These are phyloP conservation scores for Kryphioiulus occultus DNA, from an alignment of 2,888 invertebrate genomes.

Conservation along the genomic window DNA sequence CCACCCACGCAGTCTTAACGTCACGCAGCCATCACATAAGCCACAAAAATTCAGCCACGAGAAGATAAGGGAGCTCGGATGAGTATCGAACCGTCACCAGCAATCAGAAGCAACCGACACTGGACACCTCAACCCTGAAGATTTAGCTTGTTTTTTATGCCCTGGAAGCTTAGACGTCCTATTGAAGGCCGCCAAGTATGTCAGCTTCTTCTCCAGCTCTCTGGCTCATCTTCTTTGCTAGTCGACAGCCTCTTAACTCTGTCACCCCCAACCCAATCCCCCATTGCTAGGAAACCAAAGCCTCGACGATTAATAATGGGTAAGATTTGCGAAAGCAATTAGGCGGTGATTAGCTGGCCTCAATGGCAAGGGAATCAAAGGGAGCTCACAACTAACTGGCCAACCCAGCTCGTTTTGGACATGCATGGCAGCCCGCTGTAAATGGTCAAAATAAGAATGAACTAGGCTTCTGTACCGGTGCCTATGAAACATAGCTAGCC, in stretches of 20 bases:
- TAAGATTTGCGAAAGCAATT: neutral
- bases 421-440: neutral
- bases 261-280: neutral
- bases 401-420: neutral
- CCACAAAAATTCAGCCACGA: neutral
- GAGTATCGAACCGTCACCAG: neutral
- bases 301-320: neutral
- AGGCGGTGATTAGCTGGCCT: neutral
- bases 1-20: neutral
- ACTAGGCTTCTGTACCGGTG: neutral
- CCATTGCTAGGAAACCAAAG: neutral
- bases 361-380: neutral
- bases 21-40: neutral
- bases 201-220: neutral
- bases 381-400: neutral
- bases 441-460: neutral
- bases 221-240: neutral
- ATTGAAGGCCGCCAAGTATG: neutral
- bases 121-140: neutral
- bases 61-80: neutral
- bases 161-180: neutral
- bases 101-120: neutral
- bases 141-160: neutral
- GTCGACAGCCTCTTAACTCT: slow-evolving; percentile 23
- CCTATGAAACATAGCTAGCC: too few species aligned